Percentiles rank a stretch among this genome's conserved stretches.
Evolutionary conservation across 2,113 vertebrate species (phyloP).

Genomic region (Scopus umbretta): DNA sequence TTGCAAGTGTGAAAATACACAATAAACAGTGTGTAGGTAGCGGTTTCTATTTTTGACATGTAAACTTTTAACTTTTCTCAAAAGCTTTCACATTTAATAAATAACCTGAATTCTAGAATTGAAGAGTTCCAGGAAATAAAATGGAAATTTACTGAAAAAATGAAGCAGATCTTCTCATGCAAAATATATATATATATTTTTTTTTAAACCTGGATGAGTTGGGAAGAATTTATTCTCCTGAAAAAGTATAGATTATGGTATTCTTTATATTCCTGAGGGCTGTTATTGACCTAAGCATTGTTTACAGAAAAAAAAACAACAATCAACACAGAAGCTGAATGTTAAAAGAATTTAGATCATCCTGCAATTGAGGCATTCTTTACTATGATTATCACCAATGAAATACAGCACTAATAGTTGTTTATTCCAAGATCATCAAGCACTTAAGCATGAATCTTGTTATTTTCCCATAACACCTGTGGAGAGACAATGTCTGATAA

Average conservation of each 20-base stretch:
- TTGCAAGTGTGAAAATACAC: neutral
- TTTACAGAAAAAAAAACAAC: neutral
- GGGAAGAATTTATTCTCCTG: neutral
- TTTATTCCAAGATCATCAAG: constrained; percentile 24
- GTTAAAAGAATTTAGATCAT: neutral
- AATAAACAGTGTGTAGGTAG: neutral
- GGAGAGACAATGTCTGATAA: neutral
- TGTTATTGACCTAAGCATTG: neutral
- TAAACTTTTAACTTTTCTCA: neutral
- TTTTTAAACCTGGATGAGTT: neutral
- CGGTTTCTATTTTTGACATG: neutral
- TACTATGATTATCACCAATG: neutral
- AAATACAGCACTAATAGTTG: neutral
- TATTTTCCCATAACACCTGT: constrained; percentile 1
- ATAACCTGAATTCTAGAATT: neutral
- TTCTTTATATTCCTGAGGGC: neutral
- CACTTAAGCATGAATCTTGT: neutral
- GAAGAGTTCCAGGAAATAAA: neutral
- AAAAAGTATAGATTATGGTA: neutral
- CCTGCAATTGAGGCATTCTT: neutral
- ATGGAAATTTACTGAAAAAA: neutral
- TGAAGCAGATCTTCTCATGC: too few relatives aligned
- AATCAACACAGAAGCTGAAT: neutral
- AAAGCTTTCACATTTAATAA: neutral
- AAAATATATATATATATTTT: too few relatives aligned